phyloP scores from a whole-genome alignment of 2,797 vertebrate species.

The Anguilla anguilla region DNA sequence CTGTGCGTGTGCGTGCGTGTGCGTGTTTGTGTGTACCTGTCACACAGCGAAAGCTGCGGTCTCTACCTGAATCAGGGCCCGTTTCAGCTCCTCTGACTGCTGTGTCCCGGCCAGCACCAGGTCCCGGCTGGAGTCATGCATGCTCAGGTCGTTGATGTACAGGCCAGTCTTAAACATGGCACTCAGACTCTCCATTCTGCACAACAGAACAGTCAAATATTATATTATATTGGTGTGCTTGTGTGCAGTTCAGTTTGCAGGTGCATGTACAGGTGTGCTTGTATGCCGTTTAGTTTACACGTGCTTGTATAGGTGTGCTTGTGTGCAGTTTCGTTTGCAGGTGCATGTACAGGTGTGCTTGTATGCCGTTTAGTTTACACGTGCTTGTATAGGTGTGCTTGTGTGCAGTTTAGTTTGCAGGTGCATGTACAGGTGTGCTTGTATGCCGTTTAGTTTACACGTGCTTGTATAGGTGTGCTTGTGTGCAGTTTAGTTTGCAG shows the following conservation, averaged over 20 bases:
- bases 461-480: not conserved
- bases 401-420: too few relatives aligned
- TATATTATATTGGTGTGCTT: not conserved
- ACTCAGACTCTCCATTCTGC: slow-evolving; percentile 78
- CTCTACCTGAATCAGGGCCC: slow-evolving; percentile 75
- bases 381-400: too few relatives aligned
- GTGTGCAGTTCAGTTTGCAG: not conserved
- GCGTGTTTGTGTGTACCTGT: not conserved
- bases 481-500: not conserved
- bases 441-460: too few relatives aligned
- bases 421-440: too few relatives aligned
- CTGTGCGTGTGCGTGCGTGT: not conserved
- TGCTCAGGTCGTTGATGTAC: slow-evolving; percentile 78
- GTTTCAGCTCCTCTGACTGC: slow-evolving; percentile 76
- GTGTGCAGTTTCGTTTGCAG: too few relatives aligned
- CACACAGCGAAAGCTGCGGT: not conserved
- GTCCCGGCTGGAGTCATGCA: slow-evolving; percentile 78
- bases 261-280: not conserved
- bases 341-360: too few relatives aligned
- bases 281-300: too few relatives aligned
- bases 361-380: too few relatives aligned
- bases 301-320: too few relatives aligned
- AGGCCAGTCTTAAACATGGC: slow-evolving; percentile 76
- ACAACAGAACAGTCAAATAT: slow-evolving; percentile 13
- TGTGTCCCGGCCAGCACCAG: slow-evolving; percentile 76